Percentiles rank a stretch among this genome's conserved stretches.
Conservation (phyloP, 2,797 vertebrate genomes). For the Borostomias antarcticus region DNA sequence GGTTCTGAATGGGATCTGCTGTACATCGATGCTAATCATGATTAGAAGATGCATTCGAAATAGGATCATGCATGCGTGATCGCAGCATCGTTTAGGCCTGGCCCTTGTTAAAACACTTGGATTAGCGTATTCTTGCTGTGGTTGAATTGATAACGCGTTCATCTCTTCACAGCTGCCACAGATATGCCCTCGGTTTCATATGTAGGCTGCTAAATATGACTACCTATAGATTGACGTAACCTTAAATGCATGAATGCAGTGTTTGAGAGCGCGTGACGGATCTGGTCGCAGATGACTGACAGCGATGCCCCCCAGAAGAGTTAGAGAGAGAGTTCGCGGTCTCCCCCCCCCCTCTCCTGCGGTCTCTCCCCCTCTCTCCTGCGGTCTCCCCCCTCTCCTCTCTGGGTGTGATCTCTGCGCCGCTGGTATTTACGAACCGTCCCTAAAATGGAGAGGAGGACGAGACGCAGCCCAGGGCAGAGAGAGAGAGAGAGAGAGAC, state of each 20-base stretch:
- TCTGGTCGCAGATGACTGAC: neutral
- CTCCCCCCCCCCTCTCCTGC: too few relatives aligned
- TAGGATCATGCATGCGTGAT: too few relatives aligned
- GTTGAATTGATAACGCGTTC: too few relatives aligned
- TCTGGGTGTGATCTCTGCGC: too few relatives aligned
- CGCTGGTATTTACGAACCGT: slow-evolving; percentile 66
- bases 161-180: slow-evolving; percentile 45
- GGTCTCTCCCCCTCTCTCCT: too few relatives aligned
- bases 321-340: neutral
- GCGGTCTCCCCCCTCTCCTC: neutral
- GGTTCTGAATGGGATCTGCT: too few relatives aligned
- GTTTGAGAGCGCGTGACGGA: neutral
- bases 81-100: too few relatives aligned
- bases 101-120: too few relatives aligned
- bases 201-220: slow-evolving; percentile 21
- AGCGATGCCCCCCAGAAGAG: neutral
- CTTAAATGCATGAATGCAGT: neutral
- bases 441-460: slow-evolving; percentile 67
- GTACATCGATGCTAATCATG: neutral
- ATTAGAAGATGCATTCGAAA: neutral
- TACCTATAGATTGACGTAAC: neutral
- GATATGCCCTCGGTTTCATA: slow-evolving; percentile 39
- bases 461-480: slow-evolving; percentile 61
- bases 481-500: slow-evolving; percentile 36
- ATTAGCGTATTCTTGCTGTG: too few relatives aligned